Conservation (phyloP, 2,888 invertebrate species). For the Agrilus mali region DNA sequence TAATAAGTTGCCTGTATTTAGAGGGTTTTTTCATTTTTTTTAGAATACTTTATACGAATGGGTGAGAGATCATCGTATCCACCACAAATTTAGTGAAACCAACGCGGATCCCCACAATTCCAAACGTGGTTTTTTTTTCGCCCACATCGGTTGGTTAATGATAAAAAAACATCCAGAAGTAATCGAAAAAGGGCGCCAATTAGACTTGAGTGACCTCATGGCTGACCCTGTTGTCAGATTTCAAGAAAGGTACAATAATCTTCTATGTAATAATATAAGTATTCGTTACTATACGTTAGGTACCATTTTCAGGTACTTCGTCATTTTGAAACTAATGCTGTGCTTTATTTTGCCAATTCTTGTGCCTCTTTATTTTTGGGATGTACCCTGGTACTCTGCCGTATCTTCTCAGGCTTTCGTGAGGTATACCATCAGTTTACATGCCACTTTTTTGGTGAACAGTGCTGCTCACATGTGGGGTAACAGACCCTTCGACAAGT, state of each 20-base stretch:
- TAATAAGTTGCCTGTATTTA: not conserved
- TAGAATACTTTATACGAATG: constrained; percentile 60
- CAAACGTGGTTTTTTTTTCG: constrained; percentile 78
- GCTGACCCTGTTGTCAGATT: constrained; percentile 66
- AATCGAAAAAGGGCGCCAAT: constrained; percentile 54
- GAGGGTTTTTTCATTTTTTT: too few relatives aligned
- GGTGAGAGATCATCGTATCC: constrained; percentile 65
- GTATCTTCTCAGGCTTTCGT: constrained; percentile 52
- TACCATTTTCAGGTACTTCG: constrained; percentile 45
- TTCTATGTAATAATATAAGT: too few relatives aligned
- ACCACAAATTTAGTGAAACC: constrained; percentile 65
- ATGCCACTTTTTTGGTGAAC: constrained; percentile 85
- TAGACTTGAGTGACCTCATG: constrained; percentile 73
- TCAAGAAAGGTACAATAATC: constrained; percentile 51
- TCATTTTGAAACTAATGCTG: constrained; percentile 46
- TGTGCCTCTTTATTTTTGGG: constrained; percentile 57
- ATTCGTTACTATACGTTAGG: not conserved
- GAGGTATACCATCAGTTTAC: constrained; percentile 61
- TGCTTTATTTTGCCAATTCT: constrained; percentile 64
- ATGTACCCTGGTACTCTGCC: constrained; percentile 52
- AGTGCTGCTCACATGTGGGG: constrained; percentile 79
- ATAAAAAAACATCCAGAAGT: constrained; percentile 83
- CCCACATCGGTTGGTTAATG: constrained; percentile 89
- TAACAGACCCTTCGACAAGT: constrained; percentile 61
- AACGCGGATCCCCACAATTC: constrained; percentile 75